Base-by-base conservation (phyloP, 64 coral and sea anemone species). In the Trachythela sp. region DNA sequence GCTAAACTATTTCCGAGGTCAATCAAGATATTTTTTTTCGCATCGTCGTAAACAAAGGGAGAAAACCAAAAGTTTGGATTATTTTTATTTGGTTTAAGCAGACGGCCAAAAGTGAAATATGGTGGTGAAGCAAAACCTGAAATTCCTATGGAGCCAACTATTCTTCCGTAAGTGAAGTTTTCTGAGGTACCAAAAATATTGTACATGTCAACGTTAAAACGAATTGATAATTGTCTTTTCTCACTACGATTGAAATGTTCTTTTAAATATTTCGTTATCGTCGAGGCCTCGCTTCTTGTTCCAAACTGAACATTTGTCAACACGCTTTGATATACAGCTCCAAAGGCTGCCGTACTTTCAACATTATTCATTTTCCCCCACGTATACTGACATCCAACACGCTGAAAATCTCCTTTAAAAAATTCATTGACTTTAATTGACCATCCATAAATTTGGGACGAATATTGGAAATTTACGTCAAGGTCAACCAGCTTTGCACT, bases 141-240 rank as follows among this genome's bases (percentile, higher is more conserved):
- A 29, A 91, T 13, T 8, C 90, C 90, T 17, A 91, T 91, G 35
- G 31, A 37, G 34, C 90, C 90, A 8, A 83, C 90, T 2, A 91
- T 91, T 77, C 90, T 30, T 51, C 83, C 90, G 51, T 85, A 91
- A 6, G 90, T 87, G 52, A 91, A 91, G 7, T 13, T 51, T n/a
- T 84, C 20, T 50, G 84, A 87, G 0, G 54, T 9, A 13, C 22
- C 24, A 2, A 32, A 70, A 39, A 86, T 71, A 13, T 87, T 13
- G 85, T 86, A 91, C 8, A 35, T 27, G 49, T 91, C 90, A 48
- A 91, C 83, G n/a, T 91, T 91, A 33, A 91, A 91, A 48, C 86
- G 56, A 71, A 91, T 91, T 52, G 90, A 91, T 38, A 91, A 85
- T 50, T 86, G 37, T 26, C 68, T 48, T 84, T 68, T 91, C 51